These are phyloP conservation scores for Drosophila orosa DNA, from an alignment of 1,140 invertebrate species.

Conservation along the genomic window DNA sequence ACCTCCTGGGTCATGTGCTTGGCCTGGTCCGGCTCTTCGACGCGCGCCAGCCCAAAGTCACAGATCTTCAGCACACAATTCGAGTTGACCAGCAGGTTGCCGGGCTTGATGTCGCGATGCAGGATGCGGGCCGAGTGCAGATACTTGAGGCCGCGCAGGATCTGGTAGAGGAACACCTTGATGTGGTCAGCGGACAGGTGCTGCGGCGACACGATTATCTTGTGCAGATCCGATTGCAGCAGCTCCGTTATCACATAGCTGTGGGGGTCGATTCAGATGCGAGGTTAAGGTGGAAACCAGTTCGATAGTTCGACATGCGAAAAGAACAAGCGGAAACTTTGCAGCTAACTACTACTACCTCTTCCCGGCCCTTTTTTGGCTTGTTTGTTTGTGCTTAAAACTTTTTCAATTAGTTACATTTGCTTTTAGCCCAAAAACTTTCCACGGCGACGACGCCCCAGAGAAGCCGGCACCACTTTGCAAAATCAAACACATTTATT, in stretches of 20 bases:
- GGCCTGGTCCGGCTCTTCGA: constrained; percentile 96
- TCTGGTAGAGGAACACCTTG: constrained; percentile 99
- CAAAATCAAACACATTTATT: constrained; percentile 19
- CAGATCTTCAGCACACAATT: constrained; percentile 99
- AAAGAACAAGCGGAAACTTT: constrained; percentile 24
- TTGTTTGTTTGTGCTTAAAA: constrained; percentile 60
- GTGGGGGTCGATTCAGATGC: background rate
- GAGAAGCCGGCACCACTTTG: constrained; percentile 34
- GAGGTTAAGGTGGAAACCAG: constrained; percentile 56
- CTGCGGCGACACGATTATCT: constrained; percentile 99
- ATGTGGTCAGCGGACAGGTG: constrained; percentile 99
- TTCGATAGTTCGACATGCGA: constrained; percentile 11
- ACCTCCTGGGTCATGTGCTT: constrained; percentile 99
- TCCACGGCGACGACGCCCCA: constrained; percentile 16
- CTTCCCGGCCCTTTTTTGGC: constrained; percentile 16
- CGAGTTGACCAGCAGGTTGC: constrained; percentile 98
- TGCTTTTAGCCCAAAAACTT: constrained; percentile 59
- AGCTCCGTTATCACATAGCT: constrained; percentile 99
- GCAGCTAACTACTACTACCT: constrained; percentile 1
- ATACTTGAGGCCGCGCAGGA: constrained; percentile 99
- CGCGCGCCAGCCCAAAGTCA: constrained; percentile 97
- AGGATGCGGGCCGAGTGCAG: constrained; percentile 98
- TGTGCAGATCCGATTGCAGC: constrained; percentile 99
- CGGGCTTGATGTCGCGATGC: constrained; percentile 99
- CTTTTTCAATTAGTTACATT: constrained; percentile 74